phyloP scores from a whole-genome alignment of 2,888 invertebrate species.

The Spodoptera picta region DNA sequence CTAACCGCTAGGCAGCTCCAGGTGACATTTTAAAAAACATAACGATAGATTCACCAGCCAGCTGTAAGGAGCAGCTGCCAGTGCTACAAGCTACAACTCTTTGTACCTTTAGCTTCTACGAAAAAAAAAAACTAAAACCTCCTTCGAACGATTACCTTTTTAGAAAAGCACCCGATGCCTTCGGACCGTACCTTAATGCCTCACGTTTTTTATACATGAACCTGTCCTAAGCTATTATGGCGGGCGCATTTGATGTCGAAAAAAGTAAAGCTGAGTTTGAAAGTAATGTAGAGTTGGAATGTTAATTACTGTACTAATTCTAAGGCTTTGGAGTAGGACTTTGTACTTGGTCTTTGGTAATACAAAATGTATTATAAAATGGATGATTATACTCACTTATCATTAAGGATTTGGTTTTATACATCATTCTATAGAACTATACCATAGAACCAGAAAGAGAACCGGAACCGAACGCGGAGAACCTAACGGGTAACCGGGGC shows the following conservation, averaged over 20 bases:
- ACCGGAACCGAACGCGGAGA: no score
- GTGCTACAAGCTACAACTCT: constrained; percentile 68
- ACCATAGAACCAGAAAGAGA: no score
- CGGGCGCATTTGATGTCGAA: constrained; percentile 78
- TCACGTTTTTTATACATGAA: constrained; percentile 72
- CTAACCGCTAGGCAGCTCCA: constrained; percentile 43
- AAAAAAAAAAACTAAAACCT: constrained; percentile 72
- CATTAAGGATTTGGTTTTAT: no score
- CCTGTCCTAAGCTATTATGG: constrained; percentile 73
- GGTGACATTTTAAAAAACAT: constrained; percentile 66
- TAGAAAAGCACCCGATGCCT: constrained; percentile 75
- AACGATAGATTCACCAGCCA: constrained; percentile 67
- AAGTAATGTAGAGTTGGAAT: constrained; percentile 68
- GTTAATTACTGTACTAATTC: constrained; percentile 60
- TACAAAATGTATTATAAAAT: no score
- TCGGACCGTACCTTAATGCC: constrained; percentile 70
- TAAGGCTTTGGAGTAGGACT: constrained; percentile 18
- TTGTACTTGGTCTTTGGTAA: neutral
- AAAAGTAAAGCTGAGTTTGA: constrained; percentile 64
- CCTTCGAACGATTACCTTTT: constrained; percentile 81
- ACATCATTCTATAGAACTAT: no score
- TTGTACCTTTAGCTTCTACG: constrained; percentile 76
- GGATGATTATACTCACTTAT: no score
- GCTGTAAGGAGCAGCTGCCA: constrained; percentile 82
- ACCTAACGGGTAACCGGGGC: no score